phyloP scores from a whole-genome alignment of 1,140 invertebrate species.

The Eupeodes corollae region DNA sequence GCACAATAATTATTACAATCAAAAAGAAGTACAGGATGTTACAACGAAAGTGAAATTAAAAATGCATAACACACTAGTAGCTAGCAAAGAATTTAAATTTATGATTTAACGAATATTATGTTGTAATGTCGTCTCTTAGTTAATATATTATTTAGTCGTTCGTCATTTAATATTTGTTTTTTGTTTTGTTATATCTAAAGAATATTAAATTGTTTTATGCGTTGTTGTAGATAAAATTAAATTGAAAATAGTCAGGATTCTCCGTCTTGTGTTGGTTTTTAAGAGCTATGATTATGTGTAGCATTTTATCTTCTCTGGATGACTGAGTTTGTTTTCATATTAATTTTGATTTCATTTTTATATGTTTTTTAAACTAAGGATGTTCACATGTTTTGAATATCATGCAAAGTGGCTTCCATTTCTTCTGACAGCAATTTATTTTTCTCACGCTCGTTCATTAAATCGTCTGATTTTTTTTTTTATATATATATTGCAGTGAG shows the following conservation, averaged over 20 bases:
- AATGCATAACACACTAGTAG: neutral
- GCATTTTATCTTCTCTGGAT: neutral
- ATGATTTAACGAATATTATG: neutral
- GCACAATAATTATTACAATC: neutral
- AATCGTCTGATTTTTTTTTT: constrained; percentile 65
- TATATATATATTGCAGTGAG: constrained; percentile 5
- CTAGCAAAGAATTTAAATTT: neutral
- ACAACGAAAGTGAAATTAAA: neutral
- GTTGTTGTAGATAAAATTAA: neutral
- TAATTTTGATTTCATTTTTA: constrained; percentile 19
- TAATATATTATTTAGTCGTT: too few relatives aligned
- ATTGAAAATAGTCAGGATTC: neutral
- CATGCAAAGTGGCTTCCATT: constrained; percentile 97
- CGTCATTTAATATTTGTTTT: too few relatives aligned
- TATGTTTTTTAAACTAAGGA: constrained; percentile 4
- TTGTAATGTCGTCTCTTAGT: too few relatives aligned
- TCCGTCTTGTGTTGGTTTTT: neutral
- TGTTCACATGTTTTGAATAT: constrained; percentile 96
- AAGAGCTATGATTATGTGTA: neutral
- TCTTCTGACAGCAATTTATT: constrained; percentile 94
- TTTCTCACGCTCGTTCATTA: constrained; percentile 88
- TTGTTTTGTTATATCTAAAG: neutral
- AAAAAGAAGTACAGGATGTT: neutral
- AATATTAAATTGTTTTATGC: neutral
- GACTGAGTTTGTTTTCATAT: neutral